phyloP scores from a whole-genome alignment of 2,888 invertebrate species.

The Polia nebulosa region DNA sequence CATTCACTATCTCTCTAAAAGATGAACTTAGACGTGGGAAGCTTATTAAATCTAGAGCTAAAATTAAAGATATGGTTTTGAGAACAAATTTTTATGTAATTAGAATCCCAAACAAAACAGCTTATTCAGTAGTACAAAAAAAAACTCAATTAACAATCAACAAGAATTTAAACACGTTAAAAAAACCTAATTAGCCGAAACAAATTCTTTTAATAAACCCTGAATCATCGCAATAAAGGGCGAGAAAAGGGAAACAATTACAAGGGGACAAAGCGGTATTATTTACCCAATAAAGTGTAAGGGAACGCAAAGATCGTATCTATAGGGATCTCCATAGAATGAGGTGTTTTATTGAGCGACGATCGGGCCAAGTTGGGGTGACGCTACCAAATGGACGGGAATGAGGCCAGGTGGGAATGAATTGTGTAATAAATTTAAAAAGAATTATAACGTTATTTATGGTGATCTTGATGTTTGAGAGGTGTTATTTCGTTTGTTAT shows the following conservation, averaged over 20 bases:
- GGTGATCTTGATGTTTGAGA: conserved; percentile 58
- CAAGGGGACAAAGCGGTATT: conserved; percentile 72
- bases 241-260: conserved; percentile 77
- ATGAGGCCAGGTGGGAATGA: conserved; percentile 64
- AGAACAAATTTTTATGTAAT: conserved; percentile 28
- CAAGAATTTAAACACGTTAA: conserved; percentile 43
- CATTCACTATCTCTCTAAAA: conserved; percentile 35
- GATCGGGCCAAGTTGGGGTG: conserved; percentile 70
- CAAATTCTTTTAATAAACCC: conserved; percentile 73
- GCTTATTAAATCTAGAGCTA: conserved; percentile 16
- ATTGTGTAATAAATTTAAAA: conserved; percentile 65
- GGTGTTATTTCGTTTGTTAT: conserved; percentile 52
- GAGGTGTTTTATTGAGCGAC: conserved; percentile 81
- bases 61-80: conserved; percentile 31
- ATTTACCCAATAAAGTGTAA: conserved; percentile 77
- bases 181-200: conserved; percentile 60
- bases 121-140: conserved; percentile 19
- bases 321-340: conserved; percentile 75
- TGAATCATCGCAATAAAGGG: conserved; percentile 73
- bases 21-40: conserved; percentile 30
- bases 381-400: conserved; percentile 60
- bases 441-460: conserved; percentile 62
- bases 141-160: conserved; percentile 34
- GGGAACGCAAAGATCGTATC: conserved; percentile 76
- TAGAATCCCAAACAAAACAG: conserved; percentile 10